These are phyloP conservation scores for Amblyopsis rosae DNA, from an alignment of 2,113 vertebrate genomes.

Conservation along the genomic window DNA sequence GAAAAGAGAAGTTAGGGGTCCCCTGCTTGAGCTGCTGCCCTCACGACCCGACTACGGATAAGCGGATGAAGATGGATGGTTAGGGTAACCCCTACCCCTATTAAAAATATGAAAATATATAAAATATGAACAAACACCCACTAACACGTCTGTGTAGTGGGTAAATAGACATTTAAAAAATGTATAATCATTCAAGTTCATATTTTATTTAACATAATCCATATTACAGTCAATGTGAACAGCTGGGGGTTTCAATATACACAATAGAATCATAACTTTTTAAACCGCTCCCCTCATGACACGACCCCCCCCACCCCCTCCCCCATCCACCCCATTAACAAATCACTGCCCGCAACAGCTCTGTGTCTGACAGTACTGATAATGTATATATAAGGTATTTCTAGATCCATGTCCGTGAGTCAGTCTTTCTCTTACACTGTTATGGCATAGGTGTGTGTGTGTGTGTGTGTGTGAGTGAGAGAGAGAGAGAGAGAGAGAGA, in stretches of 20 bases:
- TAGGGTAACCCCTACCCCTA: too few species aligned
- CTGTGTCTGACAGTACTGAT: slow-evolving; percentile 24
- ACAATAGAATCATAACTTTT: slow-evolving; percentile 73
- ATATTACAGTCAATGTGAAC: slow-evolving; percentile 81
- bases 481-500: too few species aligned
- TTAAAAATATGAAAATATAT: too few species aligned
- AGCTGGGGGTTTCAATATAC: slow-evolving; percentile 78
- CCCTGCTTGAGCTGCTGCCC: too few species aligned
- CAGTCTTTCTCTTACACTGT: slow-evolving; percentile 9
- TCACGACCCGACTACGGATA: too few species aligned
- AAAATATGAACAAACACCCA: too few species aligned
- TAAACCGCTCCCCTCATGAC: slow-evolving; percentile 44
- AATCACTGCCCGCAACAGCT: slow-evolving; percentile 40
- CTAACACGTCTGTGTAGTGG: too few species aligned
- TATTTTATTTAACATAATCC: slow-evolving; percentile 83
- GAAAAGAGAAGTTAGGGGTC: too few species aligned
- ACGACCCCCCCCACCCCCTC: slow-evolving; percentile 1
- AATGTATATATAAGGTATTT: slow-evolving; percentile 6
- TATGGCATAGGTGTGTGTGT: slow-evolving; percentile 19
- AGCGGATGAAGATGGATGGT: too few species aligned
- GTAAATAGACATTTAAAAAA: slow-evolving; percentile 2
- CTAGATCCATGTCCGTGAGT: slow-evolving; percentile 6
- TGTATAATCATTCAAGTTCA: slow-evolving; percentile 70
- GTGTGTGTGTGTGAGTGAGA: slow-evolving; percentile 6
- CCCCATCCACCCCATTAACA: slow-evolving; percentile 24